A percentile compares a stretch with the other conserved stretches of the same genome.
Evolutionary conservation across 1,140 invertebrate genomes (phyloP).

Genomic region (Mya arenaria): DNA sequence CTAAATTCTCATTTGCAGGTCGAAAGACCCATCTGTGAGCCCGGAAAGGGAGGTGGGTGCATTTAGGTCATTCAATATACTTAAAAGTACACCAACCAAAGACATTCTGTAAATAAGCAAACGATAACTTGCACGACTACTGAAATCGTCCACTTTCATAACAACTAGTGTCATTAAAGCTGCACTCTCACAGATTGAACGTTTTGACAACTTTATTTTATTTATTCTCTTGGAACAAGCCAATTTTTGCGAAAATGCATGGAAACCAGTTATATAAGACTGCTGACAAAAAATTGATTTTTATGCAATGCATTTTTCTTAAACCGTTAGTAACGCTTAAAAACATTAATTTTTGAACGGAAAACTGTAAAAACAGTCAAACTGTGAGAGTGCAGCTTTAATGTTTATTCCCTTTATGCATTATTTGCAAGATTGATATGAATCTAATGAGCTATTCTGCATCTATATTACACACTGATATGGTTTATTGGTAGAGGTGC

Average conservation of each 20-base stretch:
- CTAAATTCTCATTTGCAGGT: conserved; percentile 52
- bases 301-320: not conserved
- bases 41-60: conserved; percentile 64
- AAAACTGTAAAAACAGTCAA: not conserved
- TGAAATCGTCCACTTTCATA: not conserved
- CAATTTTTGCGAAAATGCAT: too few relatives aligned
- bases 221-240: too few relatives aligned
- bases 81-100: not conserved
- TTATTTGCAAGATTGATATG: not conserved
- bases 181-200: too few relatives aligned
- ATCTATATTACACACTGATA: not conserved
- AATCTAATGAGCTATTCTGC: not conserved
- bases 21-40: conserved; percentile 68
- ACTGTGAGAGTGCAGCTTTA: not conserved
- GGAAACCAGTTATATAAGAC: too few relatives aligned
- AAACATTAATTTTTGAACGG: not conserved
- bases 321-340: not conserved
- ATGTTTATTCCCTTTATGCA: not conserved
- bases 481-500: conserved; percentile 86
- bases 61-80: not conserved
- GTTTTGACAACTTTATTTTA: too few relatives aligned
- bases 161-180: too few relatives aligned
- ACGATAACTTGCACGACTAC: not conserved
- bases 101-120: not conserved
- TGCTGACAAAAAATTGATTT: too few relatives aligned